Evolutionary conservation across 2,888 invertebrate genomes (phyloP).

Genomic region (Cosmia trapezina): DNA sequence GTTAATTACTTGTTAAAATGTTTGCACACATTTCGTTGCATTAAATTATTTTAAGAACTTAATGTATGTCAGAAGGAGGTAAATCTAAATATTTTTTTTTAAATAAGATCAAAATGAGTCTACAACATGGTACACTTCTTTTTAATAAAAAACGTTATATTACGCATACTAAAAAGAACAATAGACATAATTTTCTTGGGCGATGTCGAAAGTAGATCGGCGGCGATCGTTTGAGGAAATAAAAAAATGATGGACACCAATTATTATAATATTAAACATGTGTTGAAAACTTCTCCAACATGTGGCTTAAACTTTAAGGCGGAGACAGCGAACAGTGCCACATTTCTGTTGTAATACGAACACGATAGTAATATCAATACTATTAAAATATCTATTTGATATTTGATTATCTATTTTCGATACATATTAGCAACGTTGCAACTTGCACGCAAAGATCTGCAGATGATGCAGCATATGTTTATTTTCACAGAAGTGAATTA

Average conservation of each 20-base stretch:
- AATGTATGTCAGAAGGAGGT: neutral
- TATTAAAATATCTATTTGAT: neutral
- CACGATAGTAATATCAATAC: constrained; percentile 25
- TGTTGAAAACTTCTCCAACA: constrained; percentile 44
- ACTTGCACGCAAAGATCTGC: constrained; percentile 45
- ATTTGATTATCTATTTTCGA: constrained; percentile 21
- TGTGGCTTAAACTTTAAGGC: constrained; percentile 36
- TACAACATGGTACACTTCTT: neutral
- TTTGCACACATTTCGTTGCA: constrained; percentile 11
- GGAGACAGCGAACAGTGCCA: constrained; percentile 35
- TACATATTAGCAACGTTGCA: neutral
- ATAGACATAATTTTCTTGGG: neutral
- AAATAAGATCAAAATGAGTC: too few species aligned
- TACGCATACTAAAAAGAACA: neutral
- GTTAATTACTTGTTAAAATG: constrained; percentile 46
- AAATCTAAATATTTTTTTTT: neutral
- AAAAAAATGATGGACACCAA: constrained; percentile 31
- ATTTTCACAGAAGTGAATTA: constrained; percentile 18
- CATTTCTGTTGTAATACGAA: constrained; percentile 28
- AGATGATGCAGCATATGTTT: constrained; percentile 29
- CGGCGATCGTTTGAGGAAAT: constrained; percentile 9
- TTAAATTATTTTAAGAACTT: neutral
- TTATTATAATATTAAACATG: constrained; percentile 49
- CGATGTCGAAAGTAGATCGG: constrained; percentile 4
- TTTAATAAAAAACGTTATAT: neutral